Conservation (phyloP, 2,888 invertebrate species). For the Caenorhabditis sp. region DNA sequence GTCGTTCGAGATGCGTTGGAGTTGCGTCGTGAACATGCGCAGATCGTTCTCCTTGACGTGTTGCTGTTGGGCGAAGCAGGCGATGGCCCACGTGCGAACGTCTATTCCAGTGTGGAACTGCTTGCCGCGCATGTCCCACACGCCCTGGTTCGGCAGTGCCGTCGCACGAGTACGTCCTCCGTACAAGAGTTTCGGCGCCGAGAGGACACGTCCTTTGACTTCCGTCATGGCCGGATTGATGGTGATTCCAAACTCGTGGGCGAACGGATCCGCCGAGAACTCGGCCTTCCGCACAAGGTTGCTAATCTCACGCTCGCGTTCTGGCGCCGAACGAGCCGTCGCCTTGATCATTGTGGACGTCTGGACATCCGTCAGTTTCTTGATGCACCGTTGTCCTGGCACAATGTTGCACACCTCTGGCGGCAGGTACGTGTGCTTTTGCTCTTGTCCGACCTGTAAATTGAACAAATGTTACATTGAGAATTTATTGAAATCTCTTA, state of each 20-base stretch:
- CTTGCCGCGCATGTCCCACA: conserved; percentile 99
- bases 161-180: conserved; percentile 91
- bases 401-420: conserved; percentile 99
- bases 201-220: conserved; percentile 96
- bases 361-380: conserved; percentile 99
- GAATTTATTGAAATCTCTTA: conserved; percentile 12
- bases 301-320: conserved; percentile 96
- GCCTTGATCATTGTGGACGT: conserved; percentile 99
- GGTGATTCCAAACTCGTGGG: conserved; percentile 97
- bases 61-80: conserved; percentile 98
- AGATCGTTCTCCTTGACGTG: conserved; percentile 97
- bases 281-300: conserved; percentile 94
- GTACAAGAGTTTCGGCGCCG: conserved; percentile 98
- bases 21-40: conserved; percentile 93
- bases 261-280: conserved; percentile 98
- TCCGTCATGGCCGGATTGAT: conserved; percentile 99
- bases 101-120: conserved; percentile 99
- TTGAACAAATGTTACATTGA: no score
- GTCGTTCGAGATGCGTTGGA: conserved; percentile 98
- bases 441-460: conserved; percentile 92
- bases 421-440: conserved; percentile 99
- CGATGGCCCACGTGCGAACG: conserved; percentile 98
- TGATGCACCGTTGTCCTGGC: conserved; percentile 98
- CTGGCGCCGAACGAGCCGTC: conserved; percentile 94
- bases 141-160: conserved; percentile 97